These are phyloP conservation scores for Silurus aristotelis DNA, from an alignment of 2,797 vertebrate species.

Conservation along the genomic window DNA sequence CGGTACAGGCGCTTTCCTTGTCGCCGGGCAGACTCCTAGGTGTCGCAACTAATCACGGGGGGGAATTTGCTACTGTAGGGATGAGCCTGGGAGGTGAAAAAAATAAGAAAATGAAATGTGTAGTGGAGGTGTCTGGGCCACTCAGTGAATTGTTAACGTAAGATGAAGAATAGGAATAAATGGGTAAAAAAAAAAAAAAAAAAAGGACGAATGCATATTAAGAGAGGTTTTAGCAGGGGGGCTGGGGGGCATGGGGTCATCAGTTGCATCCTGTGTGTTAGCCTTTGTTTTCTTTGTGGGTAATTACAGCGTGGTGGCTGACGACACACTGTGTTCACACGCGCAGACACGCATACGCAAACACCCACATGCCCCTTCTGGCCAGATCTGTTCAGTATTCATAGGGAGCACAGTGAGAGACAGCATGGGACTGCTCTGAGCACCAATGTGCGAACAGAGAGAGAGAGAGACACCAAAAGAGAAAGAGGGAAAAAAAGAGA, in stretches of 20 bases:
- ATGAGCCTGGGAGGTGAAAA: background rate
- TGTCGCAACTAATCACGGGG: conserved; percentile 47
- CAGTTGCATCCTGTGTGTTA: conserved; percentile 35
- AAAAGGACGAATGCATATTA: background rate
- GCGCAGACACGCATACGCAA: conserved; percentile 29
- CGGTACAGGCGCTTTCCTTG: conserved; percentile 42
- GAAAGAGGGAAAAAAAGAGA: conserved; percentile 19
- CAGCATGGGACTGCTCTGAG: conserved; percentile 56
- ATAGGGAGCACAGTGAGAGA: conserved; percentile 62
- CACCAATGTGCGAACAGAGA: conserved; percentile 29
- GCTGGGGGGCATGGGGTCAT: conserved; percentile 21
- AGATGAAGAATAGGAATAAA: background rate
- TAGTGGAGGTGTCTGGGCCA: background rate
- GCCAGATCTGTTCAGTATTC: conserved; percentile 65
- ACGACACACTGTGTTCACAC: conserved; percentile 35
- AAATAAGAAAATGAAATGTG: background rate
- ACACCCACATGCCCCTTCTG: conserved; percentile 56
- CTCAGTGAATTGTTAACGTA: background rate
- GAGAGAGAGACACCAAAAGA: conserved; percentile 39
- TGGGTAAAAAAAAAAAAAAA: background rate
- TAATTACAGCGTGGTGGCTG: conserved; percentile 41
- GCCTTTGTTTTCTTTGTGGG: conserved; percentile 41
- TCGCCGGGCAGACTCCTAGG: conserved; percentile 69
- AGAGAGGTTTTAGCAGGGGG: conserved; percentile 16
- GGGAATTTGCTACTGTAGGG: background rate